Conservation (phyloP, 2,888 invertebrate species). For the Heteromyza rotundicornis region DNA sequence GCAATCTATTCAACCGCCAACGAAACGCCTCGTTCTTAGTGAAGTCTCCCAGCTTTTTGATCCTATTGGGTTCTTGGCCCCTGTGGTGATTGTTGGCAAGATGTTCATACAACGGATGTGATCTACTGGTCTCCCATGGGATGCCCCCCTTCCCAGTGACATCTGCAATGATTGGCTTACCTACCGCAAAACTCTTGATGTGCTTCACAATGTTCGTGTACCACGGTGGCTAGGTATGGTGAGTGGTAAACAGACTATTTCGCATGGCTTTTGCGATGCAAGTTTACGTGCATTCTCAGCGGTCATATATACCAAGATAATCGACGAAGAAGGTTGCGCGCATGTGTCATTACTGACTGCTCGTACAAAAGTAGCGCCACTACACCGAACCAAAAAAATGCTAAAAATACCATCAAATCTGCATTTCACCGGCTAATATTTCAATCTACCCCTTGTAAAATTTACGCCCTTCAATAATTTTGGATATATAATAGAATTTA, state of each 20-base stretch:
- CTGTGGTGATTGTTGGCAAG: constrained; percentile 17
- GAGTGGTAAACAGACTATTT: neutral
- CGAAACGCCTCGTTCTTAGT: constrained; percentile 14
- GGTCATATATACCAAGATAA: constrained; percentile 10
- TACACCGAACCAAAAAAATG: too few species aligned
- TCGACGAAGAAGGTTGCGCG: neutral
- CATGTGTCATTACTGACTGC: constrained; percentile 4
- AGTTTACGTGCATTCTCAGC: constrained; percentile 11
- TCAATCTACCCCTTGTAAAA: too few species aligned
- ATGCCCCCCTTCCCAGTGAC: neutral
- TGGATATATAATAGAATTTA: too few species aligned
- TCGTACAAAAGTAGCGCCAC: constrained; percentile 20
- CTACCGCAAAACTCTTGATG: constrained; percentile 11
- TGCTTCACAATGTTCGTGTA: constrained; percentile 4
- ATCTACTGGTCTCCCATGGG: constrained; percentile 14
- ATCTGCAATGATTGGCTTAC: constrained; percentile 4
- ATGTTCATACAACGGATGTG: constrained; percentile 18
- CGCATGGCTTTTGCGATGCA: constrained; percentile 21
- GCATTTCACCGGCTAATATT: too few species aligned
- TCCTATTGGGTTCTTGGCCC: constrained; percentile 17
- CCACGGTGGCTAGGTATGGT: constrained; percentile 16
- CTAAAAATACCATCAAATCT: too few species aligned
- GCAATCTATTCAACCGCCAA: too few species aligned
- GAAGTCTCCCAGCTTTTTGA: constrained; percentile 16
- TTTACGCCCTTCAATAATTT: too few species aligned